Evolutionary conservation across 2,888 invertebrate species (phyloP), one percentile per base, ranked within the genome.

Genomic region (Pyrgus malvae): DNA sequence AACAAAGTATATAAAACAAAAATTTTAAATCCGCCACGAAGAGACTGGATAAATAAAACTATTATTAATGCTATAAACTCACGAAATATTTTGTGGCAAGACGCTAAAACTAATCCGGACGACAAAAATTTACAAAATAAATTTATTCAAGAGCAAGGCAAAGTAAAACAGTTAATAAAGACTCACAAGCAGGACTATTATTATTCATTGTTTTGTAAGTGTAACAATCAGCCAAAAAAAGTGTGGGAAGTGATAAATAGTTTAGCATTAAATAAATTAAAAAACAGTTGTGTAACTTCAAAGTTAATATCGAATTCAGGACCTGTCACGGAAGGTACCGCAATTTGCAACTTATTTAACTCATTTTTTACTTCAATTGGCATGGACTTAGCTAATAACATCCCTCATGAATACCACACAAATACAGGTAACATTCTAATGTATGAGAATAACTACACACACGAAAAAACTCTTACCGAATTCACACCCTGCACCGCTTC

Each of bases 181-280:
- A 14, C 9, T 45, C 29, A 2, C 37, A 55, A 55, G 19, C 11
- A 48, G 12, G 31, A 51, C 12, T 53, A 56, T n/a, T 46, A 54
- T 33, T n/a, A 11, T 45, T 45, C 38, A 16, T 6, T 33, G 14
- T 57, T 57, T 27, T 3, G 40, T 31, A 37, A 46, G 1, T 40
- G 23, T 19, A 7, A 38, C 9, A 55, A 33, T 0, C 3, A 42
- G 21, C 55, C 60, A 1, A 25, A 41, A 12, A 60, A 60, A 44
- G 55, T 56, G 41, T 60, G 60, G 60, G 38, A 48, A 29, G 21
- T 51, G n/a, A 60, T 58, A 8, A 56, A 60, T 27, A 27, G 2
- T 19, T 27, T 60, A 35, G n/a, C 42, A 0, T 12, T 7, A 33
- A 57, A 55, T 25, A 60, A 57, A 29, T 27, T 19, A 5, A 54